phyloP scores from a whole-genome alignment of 2,797 vertebrate species.

The Thamnophis elegans region DNA sequence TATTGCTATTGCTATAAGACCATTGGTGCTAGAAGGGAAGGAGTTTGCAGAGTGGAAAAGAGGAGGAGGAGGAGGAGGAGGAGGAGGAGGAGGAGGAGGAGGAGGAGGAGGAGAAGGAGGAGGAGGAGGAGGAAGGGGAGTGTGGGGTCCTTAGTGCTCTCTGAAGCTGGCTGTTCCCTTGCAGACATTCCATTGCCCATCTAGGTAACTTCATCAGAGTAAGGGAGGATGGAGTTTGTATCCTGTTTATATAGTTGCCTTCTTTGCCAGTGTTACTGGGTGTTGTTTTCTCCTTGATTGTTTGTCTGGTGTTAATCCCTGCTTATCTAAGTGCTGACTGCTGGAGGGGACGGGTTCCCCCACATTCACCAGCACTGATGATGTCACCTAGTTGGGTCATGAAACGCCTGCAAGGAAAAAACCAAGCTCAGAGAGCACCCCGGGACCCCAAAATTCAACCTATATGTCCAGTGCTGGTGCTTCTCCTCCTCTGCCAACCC shows the following conservation, averaged over 20 bases:
- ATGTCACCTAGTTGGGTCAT: neutral
- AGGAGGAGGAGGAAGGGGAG: neutral
- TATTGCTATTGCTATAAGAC: too few relatives aligned
- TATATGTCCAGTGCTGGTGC: too few relatives aligned
- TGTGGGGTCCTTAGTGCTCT: neutral
- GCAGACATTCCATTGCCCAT: neutral
- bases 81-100: neutral
- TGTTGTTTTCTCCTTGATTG: neutral
- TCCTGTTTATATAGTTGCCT: neutral
- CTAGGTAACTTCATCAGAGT: neutral
- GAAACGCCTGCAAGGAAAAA: neutral
- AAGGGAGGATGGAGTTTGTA: neutral
- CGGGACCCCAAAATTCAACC: neutral
- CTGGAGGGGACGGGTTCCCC: neutral
- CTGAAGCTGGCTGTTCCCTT: neutral
- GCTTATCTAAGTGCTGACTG: neutral
- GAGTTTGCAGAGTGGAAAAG: neutral
- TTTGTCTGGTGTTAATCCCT: neutral
- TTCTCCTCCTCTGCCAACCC: neutral
- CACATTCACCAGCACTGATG: neutral
- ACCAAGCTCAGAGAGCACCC: neutral
- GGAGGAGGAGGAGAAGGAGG: neutral
- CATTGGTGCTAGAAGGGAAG: neutral
- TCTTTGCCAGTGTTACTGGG: neutral
- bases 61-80: neutral